These are phyloP conservation scores for Lepisosteus osseus DNA, from an alignment of 2,113 vertebrate genomes.

Conservation along the genomic window DNA sequence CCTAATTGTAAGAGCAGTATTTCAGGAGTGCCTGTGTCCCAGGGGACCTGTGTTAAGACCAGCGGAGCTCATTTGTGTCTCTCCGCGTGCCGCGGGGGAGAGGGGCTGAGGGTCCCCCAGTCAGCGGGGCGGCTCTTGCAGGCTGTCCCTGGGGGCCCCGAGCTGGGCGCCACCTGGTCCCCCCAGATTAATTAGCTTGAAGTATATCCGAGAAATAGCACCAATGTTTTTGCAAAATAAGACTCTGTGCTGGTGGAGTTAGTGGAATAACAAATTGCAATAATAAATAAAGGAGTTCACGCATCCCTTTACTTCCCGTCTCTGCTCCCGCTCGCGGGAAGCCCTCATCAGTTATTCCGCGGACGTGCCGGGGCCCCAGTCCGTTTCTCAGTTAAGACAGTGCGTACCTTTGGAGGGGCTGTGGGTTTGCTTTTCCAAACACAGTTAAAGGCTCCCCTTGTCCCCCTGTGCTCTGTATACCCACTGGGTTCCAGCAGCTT, in stretches of 20 bases:
- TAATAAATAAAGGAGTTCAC: constrained; percentile 28
- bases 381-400: constrained; percentile 33
- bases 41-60: not conserved
- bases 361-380: constrained; percentile 30
- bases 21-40: constrained; percentile 33
- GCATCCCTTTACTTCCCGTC: constrained; percentile 11
- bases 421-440: constrained; percentile 21
- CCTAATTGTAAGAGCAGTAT: constrained; percentile 52
- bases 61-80: constrained; percentile 74
- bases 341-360: constrained; percentile 40
- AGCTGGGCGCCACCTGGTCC: constrained; percentile 48
- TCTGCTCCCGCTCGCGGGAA: constrained; percentile 15
- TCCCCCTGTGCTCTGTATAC: constrained; percentile 17
- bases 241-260: constrained; percentile 3
- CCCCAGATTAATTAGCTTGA: constrained; percentile 65
- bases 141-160: constrained; percentile 13
- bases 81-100: constrained; percentile 52
- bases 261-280: constrained; percentile 37
- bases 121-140: constrained; percentile 16
- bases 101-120: constrained; percentile 26
- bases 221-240: constrained; percentile 20
- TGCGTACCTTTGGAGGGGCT: constrained; percentile 35
- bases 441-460: constrained; percentile 26
- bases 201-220: constrained; percentile 25
- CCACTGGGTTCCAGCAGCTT: constrained; percentile 10